Evolutionary conservation across 2,113 vertebrate genomes (phyloP).

Genomic region (Camelus bactrianus): DNA sequence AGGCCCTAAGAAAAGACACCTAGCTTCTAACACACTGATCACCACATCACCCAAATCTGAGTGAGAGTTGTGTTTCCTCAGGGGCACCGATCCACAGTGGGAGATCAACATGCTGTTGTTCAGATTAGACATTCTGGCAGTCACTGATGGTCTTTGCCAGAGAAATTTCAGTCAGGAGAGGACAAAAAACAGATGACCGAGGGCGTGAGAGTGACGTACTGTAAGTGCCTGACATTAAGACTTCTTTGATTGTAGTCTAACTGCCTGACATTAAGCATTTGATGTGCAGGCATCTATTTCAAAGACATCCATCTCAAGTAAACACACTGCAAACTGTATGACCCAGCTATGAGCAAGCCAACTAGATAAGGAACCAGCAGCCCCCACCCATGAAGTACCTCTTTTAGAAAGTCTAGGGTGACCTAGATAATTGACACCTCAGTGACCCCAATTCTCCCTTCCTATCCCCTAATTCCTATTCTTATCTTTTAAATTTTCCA

Average conservation of each 20-base stretch:
- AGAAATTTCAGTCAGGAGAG: not conserved
- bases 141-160: not conserved
- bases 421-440: not conserved
- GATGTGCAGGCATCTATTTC: not conserved
- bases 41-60: too few relatives aligned
- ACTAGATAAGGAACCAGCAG: not conserved
- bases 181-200: not conserved
- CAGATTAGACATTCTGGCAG: not conserved
- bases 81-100: too few relatives aligned
- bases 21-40: too few relatives aligned
- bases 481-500: not conserved
- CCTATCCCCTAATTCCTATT: not conserved
- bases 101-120: not conserved
- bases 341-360: not conserved
- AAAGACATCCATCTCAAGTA: not conserved
- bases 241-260: not conserved
- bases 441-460: not conserved
- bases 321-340: not conserved
- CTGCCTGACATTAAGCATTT: not conserved
- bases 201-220: not conserved
- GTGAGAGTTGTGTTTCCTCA: too few relatives aligned
- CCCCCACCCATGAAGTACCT: not conserved
- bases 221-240: not conserved
- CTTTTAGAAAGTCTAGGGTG: not conserved
- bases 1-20: not conserved